Conservation (phyloP, 2,797 vertebrate genomes). For the Esox masquinongy region DNA sequence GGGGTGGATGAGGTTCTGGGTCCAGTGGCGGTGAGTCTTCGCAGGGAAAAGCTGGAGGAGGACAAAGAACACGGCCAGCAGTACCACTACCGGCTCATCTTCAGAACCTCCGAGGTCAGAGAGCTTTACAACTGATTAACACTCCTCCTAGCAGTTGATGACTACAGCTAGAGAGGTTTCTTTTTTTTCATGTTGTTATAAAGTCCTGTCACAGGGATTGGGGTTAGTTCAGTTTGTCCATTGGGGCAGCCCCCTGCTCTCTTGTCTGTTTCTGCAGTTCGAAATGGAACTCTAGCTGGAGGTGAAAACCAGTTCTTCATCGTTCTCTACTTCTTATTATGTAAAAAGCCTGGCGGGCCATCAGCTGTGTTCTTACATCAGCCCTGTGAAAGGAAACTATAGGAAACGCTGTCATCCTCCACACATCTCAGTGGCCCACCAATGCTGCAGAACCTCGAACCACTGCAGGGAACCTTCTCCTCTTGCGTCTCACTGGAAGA, state of each 20-base stretch:
- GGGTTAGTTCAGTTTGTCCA: slow-evolving; percentile 24
- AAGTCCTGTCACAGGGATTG: slow-evolving; percentile 6
- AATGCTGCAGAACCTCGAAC: slow-evolving; percentile 48
- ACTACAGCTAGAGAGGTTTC: neutral
- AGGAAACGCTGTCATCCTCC: slow-evolving; percentile 50
- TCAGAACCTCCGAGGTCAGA: slow-evolving; percentile 94
- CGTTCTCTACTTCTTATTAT: slow-evolving; percentile 39
- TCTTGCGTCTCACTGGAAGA: slow-evolving; percentile 32
- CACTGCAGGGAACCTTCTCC: slow-evolving; percentile 28
- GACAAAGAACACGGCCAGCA: slow-evolving; percentile 93
- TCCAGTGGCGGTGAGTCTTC: slow-evolving; percentile 92
- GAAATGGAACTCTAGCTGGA: slow-evolving; percentile 31
- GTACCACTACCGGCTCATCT: slow-evolving; percentile 94
- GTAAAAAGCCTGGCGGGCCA: slow-evolving; percentile 42
- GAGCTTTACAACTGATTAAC: neutral
- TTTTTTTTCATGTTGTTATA: neutral
- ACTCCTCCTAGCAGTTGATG: neutral
- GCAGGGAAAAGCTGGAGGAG: slow-evolving; percentile 94
- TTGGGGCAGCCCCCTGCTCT: neutral
- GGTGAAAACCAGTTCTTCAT: slow-evolving; percentile 39
- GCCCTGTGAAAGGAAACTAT: slow-evolving; percentile 54
- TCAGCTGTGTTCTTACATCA: slow-evolving; percentile 59
- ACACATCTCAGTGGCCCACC: slow-evolving; percentile 53
- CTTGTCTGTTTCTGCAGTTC: slow-evolving; percentile 10
- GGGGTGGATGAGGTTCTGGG: slow-evolving; percentile 92